phyloP scores from a whole-genome alignment of 2,888 invertebrate genomes.

The Bruchidius siliquastri region DNA sequence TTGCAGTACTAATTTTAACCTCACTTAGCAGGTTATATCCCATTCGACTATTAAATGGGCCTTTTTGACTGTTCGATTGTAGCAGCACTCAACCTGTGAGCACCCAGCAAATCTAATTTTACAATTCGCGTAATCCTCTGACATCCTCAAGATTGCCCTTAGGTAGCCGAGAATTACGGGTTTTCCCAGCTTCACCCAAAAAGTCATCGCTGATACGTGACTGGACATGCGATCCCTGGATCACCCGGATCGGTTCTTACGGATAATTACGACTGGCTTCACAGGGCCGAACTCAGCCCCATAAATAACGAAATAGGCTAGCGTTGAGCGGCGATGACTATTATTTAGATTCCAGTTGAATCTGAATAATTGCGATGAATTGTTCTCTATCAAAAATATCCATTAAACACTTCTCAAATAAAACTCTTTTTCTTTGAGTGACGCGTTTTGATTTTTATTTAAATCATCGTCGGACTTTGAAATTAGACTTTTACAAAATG shows the following conservation, averaged over 20 bases:
- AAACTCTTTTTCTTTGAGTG: too few relatives aligned
- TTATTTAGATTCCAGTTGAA: too few relatives aligned
- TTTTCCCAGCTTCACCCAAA: neutral
- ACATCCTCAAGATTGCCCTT: neutral
- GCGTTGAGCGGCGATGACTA: too few relatives aligned
- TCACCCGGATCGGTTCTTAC: neutral
- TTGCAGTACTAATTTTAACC: neutral
- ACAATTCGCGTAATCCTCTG: neutral
- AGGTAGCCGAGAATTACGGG: neutral
- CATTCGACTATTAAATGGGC: neutral
- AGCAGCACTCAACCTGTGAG: neutral
- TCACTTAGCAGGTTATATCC: neutral
- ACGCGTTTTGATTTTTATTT: too few relatives aligned
- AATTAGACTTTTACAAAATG: too few relatives aligned
- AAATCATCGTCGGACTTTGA: too few relatives aligned
- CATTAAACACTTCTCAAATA: too few relatives aligned
- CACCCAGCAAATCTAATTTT: neutral
- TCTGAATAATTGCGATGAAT: too few relatives aligned
- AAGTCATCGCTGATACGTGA: neutral
- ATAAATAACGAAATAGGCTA: too few relatives aligned
- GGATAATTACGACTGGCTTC: neutral
- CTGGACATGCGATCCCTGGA: neutral
- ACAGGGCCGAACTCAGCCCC: too few relatives aligned
- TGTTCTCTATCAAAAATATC: too few relatives aligned
- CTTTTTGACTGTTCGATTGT: neutral